A percentile compares a stretch with the other conserved stretches of the same genome.
phyloP scores from a whole-genome alignment of 2,888 invertebrate genomes.

The Boloria selene region DNA sequence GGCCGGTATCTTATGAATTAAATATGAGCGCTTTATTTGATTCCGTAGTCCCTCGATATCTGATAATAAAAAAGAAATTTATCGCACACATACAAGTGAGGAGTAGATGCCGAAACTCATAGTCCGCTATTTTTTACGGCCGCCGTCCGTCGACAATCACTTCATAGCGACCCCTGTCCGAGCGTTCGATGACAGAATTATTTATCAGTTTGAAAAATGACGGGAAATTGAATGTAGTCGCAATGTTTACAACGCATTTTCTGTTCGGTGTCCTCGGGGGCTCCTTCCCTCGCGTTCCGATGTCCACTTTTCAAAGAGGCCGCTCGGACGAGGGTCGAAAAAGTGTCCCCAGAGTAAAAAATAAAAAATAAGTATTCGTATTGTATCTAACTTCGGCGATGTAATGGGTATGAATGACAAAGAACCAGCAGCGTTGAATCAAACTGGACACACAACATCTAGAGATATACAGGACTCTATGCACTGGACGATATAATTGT shows the following conservation, averaged over 20 bases:
- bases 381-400: conserved; percentile 74
- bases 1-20: conserved; percentile 82
- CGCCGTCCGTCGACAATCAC: conserved; percentile 80
- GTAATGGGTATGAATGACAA: conserved; percentile 74
- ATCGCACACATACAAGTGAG: conserved; percentile 70
- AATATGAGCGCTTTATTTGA: conserved; percentile 83
- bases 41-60: conserved; percentile 82
- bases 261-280: conserved; percentile 79
- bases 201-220: conserved; percentile 84
- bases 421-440: conserved; percentile 62
- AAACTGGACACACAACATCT: conserved; percentile 53
- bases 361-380: conserved; percentile 77
- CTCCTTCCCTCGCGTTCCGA: conserved; percentile 82
- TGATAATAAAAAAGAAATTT: conserved; percentile 83
- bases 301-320: conserved; percentile 83
- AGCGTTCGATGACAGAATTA: conserved; percentile 83
- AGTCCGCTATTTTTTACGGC: conserved; percentile 79
- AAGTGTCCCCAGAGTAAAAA: conserved; percentile 82
- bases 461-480: conserved; percentile 66
- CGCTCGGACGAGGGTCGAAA: conserved; percentile 82
- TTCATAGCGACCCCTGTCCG: conserved; percentile 82
- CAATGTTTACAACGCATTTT: conserved; percentile 84
- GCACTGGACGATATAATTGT: conserved; percentile 76
- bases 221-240: conserved; percentile 84
- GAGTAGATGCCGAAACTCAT: conserved; percentile 63